A percentile compares a stretch with the other conserved stretches of the same genome.
Evolutionary conservation across 1,140 invertebrate genomes (phyloP).

Genomic region (Panonychus citri): DNA sequence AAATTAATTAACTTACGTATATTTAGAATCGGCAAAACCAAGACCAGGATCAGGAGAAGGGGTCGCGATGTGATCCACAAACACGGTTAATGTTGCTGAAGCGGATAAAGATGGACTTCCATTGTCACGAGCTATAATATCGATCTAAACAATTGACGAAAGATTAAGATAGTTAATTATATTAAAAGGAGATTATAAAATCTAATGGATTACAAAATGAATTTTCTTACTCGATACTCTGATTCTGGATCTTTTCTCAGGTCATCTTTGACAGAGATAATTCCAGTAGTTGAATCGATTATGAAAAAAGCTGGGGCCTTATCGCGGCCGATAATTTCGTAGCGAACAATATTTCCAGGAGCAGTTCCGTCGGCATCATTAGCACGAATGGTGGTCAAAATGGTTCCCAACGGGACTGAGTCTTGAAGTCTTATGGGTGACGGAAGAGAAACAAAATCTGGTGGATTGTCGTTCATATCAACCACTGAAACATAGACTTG

Average conservation of each 20-base stretch:
- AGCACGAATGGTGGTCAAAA: slow-evolving; percentile 48
- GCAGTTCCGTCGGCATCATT: slow-evolving; percentile 51
- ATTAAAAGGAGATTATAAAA: background rate
- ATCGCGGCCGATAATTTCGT: slow-evolving; percentile 48
- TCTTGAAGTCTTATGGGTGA: slow-evolving; percentile 58
- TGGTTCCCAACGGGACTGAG: slow-evolving; percentile 48
- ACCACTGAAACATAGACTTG: slow-evolving; percentile 48
- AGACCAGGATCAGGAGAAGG: slow-evolving; percentile 41
- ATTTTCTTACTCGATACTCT: slow-evolving; percentile 56
- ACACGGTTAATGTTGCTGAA: slow-evolving; percentile 49
- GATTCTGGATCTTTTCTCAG: slow-evolving; percentile 54
- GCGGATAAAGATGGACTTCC: slow-evolving; percentile 58
- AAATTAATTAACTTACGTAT: slow-evolving; percentile 26
- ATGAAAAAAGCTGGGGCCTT: slow-evolving; percentile 59
- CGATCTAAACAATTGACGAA: slow-evolving; percentile 31
- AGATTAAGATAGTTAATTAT: slow-evolving; percentile 8
- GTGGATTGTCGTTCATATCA: slow-evolving; percentile 28
- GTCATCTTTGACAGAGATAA: slow-evolving; percentile 50
- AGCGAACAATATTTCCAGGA: slow-evolving; percentile 30
- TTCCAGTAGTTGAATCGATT: slow-evolving; percentile 55
- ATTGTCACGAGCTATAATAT: slow-evolving; percentile 61
- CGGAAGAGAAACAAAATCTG: slow-evolving; percentile 52
- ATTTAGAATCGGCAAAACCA: slow-evolving; percentile 54
- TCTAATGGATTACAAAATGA: no score
- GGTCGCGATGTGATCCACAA: slow-evolving; percentile 48